Evolutionary conservation across 2,888 invertebrate genomes (phyloP).

Genomic region (Diplolepis rosae): DNA sequence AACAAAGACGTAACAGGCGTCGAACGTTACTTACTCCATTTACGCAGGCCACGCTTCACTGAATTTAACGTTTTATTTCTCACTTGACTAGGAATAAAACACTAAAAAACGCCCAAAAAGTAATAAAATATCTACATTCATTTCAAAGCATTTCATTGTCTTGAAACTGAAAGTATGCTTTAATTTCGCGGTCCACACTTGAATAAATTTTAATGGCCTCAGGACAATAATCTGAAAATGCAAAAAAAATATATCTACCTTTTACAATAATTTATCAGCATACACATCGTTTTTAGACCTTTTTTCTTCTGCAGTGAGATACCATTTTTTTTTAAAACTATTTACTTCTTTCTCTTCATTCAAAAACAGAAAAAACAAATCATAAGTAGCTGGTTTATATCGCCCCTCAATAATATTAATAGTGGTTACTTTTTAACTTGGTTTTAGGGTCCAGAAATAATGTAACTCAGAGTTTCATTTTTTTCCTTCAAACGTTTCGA

Average conservation of each 20-base stretch:
- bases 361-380: neutral
- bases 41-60: slow-evolving; percentile 52
- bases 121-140: neutral
- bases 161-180: neutral
- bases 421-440: too few species aligned
- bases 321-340: neutral
- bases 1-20: slow-evolving; percentile 46
- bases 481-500: too few species aligned
- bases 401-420: too few species aligned
- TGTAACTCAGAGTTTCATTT: too few species aligned
- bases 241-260: neutral
- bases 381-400: too few species aligned
- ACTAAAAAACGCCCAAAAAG: slow-evolving; percentile 29
- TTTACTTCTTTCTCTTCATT: neutral
- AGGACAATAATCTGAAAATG: neutral
- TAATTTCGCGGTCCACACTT: neutral
- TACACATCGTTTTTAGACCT: neutral
- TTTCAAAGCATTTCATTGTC: neutral
- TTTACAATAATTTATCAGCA: neutral
- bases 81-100: slow-evolving; percentile 38
- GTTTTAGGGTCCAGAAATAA: too few species aligned
- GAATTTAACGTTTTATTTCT: slow-evolving; percentile 46
- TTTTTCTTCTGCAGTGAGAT: neutral
- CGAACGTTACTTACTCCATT: slow-evolving; percentile 60
- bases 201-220: neutral